Percentiles rank a stretch among this genome's conserved stretches.
These are phyloP conservation scores for Columbina picui DNA, from an alignment of 2,113 vertebrate species.

Conservation along the genomic window DNA sequence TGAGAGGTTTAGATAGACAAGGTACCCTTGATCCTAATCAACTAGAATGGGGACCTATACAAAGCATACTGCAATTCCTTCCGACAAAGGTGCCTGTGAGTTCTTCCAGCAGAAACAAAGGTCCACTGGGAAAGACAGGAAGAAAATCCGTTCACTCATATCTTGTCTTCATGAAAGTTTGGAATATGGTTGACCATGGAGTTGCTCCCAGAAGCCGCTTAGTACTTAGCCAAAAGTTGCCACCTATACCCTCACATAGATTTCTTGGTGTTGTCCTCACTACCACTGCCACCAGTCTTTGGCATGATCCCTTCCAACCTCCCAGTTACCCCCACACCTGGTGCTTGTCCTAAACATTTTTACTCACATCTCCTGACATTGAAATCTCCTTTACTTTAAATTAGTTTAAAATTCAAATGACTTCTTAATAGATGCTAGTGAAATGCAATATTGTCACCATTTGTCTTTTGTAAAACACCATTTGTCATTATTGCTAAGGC, in stretches of 20 bases:
- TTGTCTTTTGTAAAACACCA: constrained; percentile 45
- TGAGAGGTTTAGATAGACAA: neutral
- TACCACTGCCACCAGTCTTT: neutral
- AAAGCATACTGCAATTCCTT: neutral
- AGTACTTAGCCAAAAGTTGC: neutral
- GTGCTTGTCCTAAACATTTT: constrained; percentile 6
- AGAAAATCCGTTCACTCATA: neutral
- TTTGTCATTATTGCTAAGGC: constrained; percentile 25
- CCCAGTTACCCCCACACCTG: neutral
- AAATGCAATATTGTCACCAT: constrained; percentile 47
- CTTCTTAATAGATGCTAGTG: constrained; percentile 47
- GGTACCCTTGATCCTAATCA: neutral
- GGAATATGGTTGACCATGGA: neutral
- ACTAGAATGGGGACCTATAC: neutral
- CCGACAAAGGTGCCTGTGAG: neutral
- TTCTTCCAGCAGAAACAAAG: neutral
- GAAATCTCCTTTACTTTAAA: constrained; percentile 40
- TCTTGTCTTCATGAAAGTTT: neutral
- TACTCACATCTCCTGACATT: constrained; percentile 21
- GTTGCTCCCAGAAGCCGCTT: neutral
- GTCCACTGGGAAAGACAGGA: neutral
- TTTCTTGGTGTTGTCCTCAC: neutral
- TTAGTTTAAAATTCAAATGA: constrained; percentile 63
- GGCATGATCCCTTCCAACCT: neutral
- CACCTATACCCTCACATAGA: neutral